Base-by-base conservation (phyloP, 2,888 invertebrate species). In the Drosophila phalerata region DNA sequence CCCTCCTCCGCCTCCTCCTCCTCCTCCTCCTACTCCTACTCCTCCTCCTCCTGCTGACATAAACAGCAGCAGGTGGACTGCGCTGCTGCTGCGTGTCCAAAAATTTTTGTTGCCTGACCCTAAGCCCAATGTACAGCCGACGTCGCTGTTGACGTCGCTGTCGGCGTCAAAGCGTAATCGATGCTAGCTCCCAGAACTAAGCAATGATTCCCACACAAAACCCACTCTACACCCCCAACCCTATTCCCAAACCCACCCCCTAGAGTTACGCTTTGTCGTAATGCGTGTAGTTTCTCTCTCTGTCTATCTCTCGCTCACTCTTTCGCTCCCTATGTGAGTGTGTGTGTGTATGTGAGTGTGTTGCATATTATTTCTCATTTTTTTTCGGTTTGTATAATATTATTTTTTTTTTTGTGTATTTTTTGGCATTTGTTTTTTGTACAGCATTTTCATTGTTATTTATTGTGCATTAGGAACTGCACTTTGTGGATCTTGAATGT, bases 121-220 rank as follows among this genome's bases (percentile, higher is more conserved):
- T 73, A 69, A 66, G 75, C 74, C 77, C 73, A 77, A 72, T 74
- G 58, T 63, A 73, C 55, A 57, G 69, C 67, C 65, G 75, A 57
- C 62, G 60, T 6, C 61, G 52, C 47, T 60, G 48, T 48, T 52
- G 64, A 53, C 65, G 69, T 45, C 66, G 68, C 66, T 68, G 77
- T 61, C 65, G 64, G 64, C 74, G 72, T 79, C 80, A 79, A 80
- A 80, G 74, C 80, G 77, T 80, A 80, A 80, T 80, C 80, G 80
- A 80, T 79, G 79, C 77, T 51, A 47, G 51, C 52, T 65, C 25
- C 48, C 70, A 49, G 37, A 57, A 76, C 68, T 69, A 60, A 70
- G 60, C 76, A 52, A 48, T n/a, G 34, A n/a, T 3, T 13, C 45
- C 47, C 17, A n/a, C 30, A 28, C 5, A 28, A 28, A 42, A 11